A percentile compares a stretch with the other conserved stretches of the same genome.
Conservation (phyloP, 92 coral and sea anemone genomes). For the Bergia sp. region DNA sequence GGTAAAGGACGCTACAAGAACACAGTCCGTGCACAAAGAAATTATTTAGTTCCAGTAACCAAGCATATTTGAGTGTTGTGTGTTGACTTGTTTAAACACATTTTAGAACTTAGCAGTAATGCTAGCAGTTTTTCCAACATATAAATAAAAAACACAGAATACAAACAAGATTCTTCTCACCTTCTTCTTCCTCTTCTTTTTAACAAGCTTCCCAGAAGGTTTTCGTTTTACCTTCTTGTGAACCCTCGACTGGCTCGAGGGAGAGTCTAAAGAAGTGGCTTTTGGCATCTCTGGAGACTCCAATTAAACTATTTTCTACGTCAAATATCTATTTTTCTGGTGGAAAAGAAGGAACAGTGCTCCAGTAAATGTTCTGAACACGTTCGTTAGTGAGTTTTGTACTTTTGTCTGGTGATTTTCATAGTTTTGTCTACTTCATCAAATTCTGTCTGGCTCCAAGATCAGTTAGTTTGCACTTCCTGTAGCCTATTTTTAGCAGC, state of each 20-base stretch:
- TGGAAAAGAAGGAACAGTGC: background rate
- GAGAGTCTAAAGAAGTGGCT: slow-evolving; percentile 51
- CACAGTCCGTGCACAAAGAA: background rate
- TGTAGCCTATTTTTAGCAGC: slow-evolving; percentile 71
- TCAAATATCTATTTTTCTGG: background rate
- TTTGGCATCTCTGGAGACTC: slow-evolving; percentile 66
- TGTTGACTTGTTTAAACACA: background rate
- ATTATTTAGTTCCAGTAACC: background rate
- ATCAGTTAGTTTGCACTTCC: slow-evolving; percentile 69
- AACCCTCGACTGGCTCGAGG: slow-evolving; percentile 48
- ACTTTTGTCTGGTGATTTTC: background rate
- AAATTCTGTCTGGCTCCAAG: slow-evolving; percentile 30
- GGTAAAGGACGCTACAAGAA: background rate
- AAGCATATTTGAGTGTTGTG: background rate
- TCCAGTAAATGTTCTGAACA: background rate
- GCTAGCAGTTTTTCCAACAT: background rate
- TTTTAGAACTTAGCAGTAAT: background rate
- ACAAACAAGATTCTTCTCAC: background rate
- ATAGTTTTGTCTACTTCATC: slow-evolving; percentile 37
- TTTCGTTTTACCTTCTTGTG: slow-evolving; percentile 77
- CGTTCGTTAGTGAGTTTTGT: background rate
- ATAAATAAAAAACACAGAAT: background rate
- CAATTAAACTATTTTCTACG: background rate
- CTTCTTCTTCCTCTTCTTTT: slow-evolving; percentile 60
- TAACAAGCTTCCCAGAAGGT: slow-evolving; percentile 51